Conservation (phyloP, 2,888 invertebrate genomes). For the Zaprionus lineosus region DNA sequence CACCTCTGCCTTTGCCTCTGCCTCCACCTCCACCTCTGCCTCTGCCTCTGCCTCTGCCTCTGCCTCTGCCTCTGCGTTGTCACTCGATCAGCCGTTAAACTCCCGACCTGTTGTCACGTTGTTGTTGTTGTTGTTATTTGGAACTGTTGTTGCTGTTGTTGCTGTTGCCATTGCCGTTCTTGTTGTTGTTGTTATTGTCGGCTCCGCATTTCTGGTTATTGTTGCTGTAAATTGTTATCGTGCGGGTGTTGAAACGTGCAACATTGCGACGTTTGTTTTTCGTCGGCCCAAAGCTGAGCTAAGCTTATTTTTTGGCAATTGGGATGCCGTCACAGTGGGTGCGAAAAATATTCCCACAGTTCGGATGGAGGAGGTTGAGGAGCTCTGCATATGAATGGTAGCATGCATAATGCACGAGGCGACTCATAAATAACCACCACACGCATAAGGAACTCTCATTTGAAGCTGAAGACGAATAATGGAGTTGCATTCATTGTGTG, state of each 20-base stretch:
- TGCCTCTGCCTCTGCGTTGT: no score
- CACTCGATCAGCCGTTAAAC: constrained; percentile 50
- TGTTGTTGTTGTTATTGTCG: background rate
- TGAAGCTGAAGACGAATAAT: no score
- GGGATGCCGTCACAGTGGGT: constrained; percentile 20
- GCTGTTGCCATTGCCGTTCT: background rate
- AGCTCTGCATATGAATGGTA: constrained; percentile 5
- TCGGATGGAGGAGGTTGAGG: no score
- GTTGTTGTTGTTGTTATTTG: constrained; percentile 14
- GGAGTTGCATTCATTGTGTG: no score
- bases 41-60: no score
- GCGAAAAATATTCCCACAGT: constrained; percentile 8
- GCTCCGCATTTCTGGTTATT: background rate
- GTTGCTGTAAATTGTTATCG: constrained; percentile 32
- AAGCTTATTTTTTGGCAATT: background rate
- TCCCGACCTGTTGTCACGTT: constrained; percentile 28
- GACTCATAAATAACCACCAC: constrained; percentile 9
- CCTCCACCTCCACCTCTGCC: no score
- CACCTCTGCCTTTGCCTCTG: no score
- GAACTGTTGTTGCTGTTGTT: constrained; percentile 19
- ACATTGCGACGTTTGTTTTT: constrained; percentile 19
- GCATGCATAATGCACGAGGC: constrained; percentile 8
- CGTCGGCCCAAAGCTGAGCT: background rate
- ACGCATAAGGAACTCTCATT: constrained; percentile 26
- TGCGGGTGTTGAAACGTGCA: constrained; percentile 65